phyloP scores from a whole-genome alignment of 2,797 vertebrate species.

The Cichlasoma orientale region DNA sequence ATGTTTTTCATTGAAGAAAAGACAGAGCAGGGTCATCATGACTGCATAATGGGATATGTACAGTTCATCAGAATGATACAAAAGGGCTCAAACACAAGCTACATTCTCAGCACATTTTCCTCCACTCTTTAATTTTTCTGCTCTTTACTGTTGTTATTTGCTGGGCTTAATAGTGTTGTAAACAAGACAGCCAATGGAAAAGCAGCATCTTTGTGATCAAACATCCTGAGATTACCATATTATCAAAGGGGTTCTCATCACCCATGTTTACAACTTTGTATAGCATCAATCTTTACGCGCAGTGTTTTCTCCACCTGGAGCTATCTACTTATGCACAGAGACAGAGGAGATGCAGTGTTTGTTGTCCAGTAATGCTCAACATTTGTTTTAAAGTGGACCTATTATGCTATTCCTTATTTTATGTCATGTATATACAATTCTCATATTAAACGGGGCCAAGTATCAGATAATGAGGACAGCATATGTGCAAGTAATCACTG shows the following conservation, averaged over 20 bases:
- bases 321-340: slow-evolving; percentile 57
- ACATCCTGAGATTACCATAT: slow-evolving; percentile 21
- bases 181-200: slow-evolving; percentile 30
- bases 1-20: slow-evolving; percentile 21
- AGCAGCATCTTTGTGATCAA: slow-evolving; percentile 29
- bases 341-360: slow-evolving; percentile 40
- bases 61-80: slow-evolving; percentile 49
- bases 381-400: slow-evolving; percentile 38
- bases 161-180: slow-evolving; percentile 27
- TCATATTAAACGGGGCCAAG: background rate
- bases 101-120: slow-evolving; percentile 35
- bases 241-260: slow-evolving; percentile 47
- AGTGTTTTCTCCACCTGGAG: slow-evolving; percentile 46
- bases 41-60: slow-evolving; percentile 36
- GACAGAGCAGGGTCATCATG: slow-evolving; percentile 18
- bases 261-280: slow-evolving; percentile 72
- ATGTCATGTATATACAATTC: slow-evolving; percentile 8
- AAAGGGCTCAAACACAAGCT: slow-evolving; percentile 73
- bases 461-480: background rate
- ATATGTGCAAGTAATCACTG: background rate
- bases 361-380: slow-evolving; percentile 49
- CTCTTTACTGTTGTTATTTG: slow-evolving; percentile 33
- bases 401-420: background rate
- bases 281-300: slow-evolving; percentile 51
- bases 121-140: slow-evolving; percentile 30